Percentiles rank a stretch among this genome's conserved stretches.
These are phyloP conservation scores for Helostoma temminkii DNA, from an alignment of 2,797 vertebrate species.

Conservation along the genomic window DNA sequence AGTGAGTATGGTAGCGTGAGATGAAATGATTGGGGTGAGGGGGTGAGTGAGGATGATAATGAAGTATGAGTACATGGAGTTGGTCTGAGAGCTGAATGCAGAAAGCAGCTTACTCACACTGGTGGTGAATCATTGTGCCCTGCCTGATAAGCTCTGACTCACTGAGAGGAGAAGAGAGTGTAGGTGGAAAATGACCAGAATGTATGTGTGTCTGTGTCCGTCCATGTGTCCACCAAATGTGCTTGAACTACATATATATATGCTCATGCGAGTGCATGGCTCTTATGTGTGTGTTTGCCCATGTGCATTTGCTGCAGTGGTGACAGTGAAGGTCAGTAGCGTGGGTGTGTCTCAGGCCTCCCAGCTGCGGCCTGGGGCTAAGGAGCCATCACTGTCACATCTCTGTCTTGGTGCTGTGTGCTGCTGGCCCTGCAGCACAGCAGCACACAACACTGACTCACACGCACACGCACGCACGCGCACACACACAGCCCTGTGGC, in stretches of 20 bases:
- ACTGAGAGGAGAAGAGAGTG: constrained; percentile 54
- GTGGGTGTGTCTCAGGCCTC: constrained; percentile 81
- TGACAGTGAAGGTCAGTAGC: constrained; percentile 85
- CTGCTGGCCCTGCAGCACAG: constrained; percentile 64
- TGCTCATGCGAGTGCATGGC: constrained; percentile 16
- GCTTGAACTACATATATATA: constrained; percentile 31
- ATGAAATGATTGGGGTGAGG: constrained; percentile 40
- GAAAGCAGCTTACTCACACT: constrained; percentile 74
- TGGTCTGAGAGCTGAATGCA: constrained; percentile 68
- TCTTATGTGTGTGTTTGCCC: constrained; percentile 29
- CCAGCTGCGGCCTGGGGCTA: constrained; percentile 81
- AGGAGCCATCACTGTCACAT: constrained; percentile 85
- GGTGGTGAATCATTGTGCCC: constrained; percentile 75
- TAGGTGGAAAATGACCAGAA: constrained; percentile 56
- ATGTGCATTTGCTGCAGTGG: constrained; percentile 54
- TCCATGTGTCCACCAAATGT: constrained; percentile 42
- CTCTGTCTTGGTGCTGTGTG: constrained; percentile 72
- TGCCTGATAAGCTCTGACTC: constrained; percentile 80
- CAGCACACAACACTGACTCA: constrained; percentile 64
- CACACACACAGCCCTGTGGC: constrained; percentile 46
- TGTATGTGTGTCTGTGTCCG: constrained; percentile 6
- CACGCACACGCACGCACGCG: constrained; percentile 25
- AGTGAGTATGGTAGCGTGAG: constrained; percentile 35
- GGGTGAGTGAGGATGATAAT: constrained; percentile 59
- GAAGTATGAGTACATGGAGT: constrained; percentile 67